phyloP scores from a whole-genome alignment of 1,140 invertebrate genomes.

The Triops longicaudatus region DNA sequence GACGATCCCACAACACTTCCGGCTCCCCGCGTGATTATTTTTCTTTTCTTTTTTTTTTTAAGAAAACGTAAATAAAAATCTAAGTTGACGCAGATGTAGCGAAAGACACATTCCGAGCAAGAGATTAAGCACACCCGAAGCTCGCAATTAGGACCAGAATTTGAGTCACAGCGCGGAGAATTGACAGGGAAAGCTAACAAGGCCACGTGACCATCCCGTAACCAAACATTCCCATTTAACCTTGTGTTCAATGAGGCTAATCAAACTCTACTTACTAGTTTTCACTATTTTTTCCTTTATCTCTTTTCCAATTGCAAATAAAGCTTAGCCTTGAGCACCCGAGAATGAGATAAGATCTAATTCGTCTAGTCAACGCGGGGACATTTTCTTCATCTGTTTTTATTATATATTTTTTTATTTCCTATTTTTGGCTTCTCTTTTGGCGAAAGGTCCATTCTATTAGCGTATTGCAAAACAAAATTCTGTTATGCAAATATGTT shows the following conservation, averaged over 20 bases:
- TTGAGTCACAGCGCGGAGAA: background rate
- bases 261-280: background rate
- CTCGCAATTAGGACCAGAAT: background rate
- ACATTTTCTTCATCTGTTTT: background rate
- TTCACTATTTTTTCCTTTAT: background rate
- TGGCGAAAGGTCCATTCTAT: no score
- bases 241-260: constrained; percentile 7
- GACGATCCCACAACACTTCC: background rate
- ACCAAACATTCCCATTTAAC: background rate
- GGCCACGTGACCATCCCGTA: background rate
- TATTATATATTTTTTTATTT: no score
- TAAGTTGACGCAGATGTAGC: background rate
- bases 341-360: background rate
- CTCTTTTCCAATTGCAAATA: background rate
- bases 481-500: background rate
- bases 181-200: background rate
- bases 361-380: background rate
- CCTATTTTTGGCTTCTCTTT: no score
- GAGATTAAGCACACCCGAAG: background rate
- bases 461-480: background rate
- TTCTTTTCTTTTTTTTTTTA: background rate
- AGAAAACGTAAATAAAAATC: no score
- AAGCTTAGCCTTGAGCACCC: background rate
- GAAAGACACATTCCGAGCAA: background rate
- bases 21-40: background rate